Conservation (phyloP, 2,888 invertebrate genomes). For the Tetheella fluctuosa region DNA sequence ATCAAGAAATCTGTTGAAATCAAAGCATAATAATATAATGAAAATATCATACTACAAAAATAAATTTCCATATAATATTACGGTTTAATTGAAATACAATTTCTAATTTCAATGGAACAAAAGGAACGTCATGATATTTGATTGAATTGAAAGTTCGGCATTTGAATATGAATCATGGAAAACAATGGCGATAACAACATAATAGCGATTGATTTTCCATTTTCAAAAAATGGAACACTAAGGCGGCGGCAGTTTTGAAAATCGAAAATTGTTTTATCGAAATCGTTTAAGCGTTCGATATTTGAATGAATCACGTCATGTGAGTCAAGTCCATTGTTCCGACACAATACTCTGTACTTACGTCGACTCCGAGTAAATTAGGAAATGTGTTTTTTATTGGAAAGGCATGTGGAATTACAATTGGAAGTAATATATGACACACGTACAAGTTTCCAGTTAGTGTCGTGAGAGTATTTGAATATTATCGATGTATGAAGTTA, state of each 20-base stretch:
- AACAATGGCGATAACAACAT: slow-evolving; percentile 29
- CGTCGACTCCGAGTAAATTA: slow-evolving; percentile 72
- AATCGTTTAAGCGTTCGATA: slow-evolving; percentile 54
- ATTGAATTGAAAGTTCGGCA: neutral
- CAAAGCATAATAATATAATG: too few species aligned
- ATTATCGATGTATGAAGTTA: slow-evolving; percentile 45
- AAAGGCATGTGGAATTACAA: slow-evolving; percentile 76
- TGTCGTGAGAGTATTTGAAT: slow-evolving; percentile 68
- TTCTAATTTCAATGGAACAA: slow-evolving; percentile 7
- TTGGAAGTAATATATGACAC: slow-evolving; percentile 66
- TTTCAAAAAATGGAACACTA: slow-evolving; percentile 4
- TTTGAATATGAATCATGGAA: neutral
- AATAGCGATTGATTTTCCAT: slow-evolving; percentile 9
- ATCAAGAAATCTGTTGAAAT: too few species aligned
- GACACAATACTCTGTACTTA: slow-evolving; percentile 64
- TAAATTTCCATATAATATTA: too few species aligned
- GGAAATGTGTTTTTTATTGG: slow-evolving; percentile 82
- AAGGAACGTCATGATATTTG: neutral
- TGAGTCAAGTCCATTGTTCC: slow-evolving; percentile 80
- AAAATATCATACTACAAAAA: too few species aligned
- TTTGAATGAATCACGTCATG: slow-evolving; percentile 77
- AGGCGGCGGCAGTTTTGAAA: slow-evolving; percentile 24
- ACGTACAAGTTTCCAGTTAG: slow-evolving; percentile 71
- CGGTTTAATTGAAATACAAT: slow-evolving; percentile 13
- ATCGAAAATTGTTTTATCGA: slow-evolving; percentile 42